Evolutionary conservation across 2,797 vertebrate genomes (phyloP).

Genomic region (Rousettus madagascariensis): DNA sequence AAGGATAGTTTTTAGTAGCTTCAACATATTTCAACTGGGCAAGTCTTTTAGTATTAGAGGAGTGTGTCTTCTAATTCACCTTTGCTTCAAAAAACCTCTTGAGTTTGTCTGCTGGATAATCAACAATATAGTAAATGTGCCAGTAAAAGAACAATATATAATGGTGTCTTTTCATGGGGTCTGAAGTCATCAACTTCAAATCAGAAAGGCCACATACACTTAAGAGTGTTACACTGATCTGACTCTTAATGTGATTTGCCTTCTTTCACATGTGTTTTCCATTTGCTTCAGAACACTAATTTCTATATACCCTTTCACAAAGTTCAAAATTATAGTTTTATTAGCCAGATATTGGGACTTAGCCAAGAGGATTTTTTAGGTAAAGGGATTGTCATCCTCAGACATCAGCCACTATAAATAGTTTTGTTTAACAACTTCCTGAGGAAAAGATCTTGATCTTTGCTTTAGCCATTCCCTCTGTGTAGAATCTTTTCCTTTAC

Average conservation of each 20-base stretch:
- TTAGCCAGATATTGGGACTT: neutral
- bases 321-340: conserved; percentile 6
- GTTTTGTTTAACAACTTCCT: neutral
- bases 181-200: neutral
- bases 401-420: neutral
- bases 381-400: neutral
- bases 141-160: conserved; percentile 47
- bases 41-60: neutral
- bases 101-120: neutral
- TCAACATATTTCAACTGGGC: neutral
- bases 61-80: neutral
- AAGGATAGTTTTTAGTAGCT: neutral
- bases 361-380: neutral
- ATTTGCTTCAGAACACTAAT: conserved; percentile 15
- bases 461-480: neutral
- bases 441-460: neutral
- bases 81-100: neutral
- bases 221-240: neutral
- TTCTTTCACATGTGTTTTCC: neutral
- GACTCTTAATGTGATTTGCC: neutral
- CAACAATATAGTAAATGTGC: neutral
- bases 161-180: conserved; percentile 33
- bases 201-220: neutral
- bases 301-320: neutral
- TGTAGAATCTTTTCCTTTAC: neutral